phyloP scores from a whole-genome alignment of 2,797 vertebrate genomes.

The Myoxocephalus aenaeus region DNA sequence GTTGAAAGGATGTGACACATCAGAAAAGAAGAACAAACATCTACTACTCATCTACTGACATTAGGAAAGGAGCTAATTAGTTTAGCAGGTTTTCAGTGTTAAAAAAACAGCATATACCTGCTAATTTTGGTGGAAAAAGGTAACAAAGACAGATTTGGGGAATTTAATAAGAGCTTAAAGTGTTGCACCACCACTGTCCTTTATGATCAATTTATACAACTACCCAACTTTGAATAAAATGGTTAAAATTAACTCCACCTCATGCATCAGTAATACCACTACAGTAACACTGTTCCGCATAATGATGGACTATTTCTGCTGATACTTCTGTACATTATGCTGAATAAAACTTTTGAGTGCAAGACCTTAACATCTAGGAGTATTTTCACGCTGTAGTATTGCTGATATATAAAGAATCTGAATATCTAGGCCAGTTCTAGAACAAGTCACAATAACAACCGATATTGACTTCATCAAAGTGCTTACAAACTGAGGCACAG shows the following conservation, averaged over 20 bases:
- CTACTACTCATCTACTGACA: not conserved
- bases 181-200: not conserved
- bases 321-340: not conserved
- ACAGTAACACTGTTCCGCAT: not conserved
- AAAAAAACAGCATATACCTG: not conserved
- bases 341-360: not conserved
- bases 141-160: not conserved
- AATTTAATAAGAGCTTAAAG: not conserved
- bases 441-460: not conserved
- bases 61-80: not conserved
- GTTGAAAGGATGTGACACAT: not conserved
- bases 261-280: not conserved
- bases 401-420: not conserved
- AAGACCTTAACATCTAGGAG: not conserved
- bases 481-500: not conserved
- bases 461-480: not conserved
- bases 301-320: not conserved
- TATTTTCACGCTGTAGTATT: not conserved
- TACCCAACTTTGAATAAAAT: not conserved
- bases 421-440: not conserved
- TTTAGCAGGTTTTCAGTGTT: not conserved
- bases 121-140: too few relatives aligned
- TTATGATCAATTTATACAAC: not conserved
- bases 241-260: not conserved
- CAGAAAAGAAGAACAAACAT: not conserved